Evolutionary conservation across 2,113 vertebrate species (phyloP).

Genomic region (Thryonomys swinderianus): DNA sequence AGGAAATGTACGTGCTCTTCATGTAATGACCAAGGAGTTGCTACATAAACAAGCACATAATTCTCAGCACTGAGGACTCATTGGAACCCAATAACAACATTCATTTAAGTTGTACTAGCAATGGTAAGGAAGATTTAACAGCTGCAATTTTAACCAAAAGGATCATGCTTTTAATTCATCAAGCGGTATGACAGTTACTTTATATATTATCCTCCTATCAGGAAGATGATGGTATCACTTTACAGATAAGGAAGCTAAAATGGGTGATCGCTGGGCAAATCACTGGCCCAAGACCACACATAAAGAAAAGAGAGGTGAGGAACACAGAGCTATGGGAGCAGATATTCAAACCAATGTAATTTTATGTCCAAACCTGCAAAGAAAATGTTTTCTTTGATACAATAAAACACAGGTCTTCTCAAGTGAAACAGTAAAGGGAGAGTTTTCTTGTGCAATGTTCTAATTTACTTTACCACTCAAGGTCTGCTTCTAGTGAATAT

Average conservation of each 20-base stretch:
- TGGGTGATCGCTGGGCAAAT: not conserved
- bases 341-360: not conserved
- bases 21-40: not conserved
- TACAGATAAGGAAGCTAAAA: constrained; percentile 33
- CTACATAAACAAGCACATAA: not conserved
- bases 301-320: not conserved
- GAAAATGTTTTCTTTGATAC: not conserved
- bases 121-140: not conserved
- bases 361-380: not conserved
- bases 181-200: not conserved
- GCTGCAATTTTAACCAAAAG: not conserved
- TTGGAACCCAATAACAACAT: not conserved
- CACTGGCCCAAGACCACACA: not conserved
- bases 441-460: not conserved
- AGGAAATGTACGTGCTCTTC: not conserved
- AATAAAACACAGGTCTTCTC: not conserved
- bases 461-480: not conserved
- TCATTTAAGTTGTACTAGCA: not conserved
- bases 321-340: not conserved
- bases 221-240: not conserved
- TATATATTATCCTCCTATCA: constrained; percentile 1
- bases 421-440: not conserved
- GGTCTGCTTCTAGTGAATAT: not conserved
- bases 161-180: not conserved
- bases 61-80: not conserved